These are phyloP conservation scores for Alcis repandata DNA, from an alignment of 2,888 invertebrate genomes.

Conservation along the genomic window DNA sequence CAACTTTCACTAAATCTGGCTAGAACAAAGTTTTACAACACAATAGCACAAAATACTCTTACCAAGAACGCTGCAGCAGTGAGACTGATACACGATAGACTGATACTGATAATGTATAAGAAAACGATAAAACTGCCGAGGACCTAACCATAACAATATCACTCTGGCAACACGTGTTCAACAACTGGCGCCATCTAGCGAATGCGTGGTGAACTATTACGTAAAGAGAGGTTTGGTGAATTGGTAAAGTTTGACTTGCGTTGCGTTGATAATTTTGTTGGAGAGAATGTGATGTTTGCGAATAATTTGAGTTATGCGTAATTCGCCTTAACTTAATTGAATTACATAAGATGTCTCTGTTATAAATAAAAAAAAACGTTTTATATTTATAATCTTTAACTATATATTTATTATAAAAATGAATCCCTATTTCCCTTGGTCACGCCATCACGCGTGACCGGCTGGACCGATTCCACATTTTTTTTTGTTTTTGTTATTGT, in stretches of 20 bases:
- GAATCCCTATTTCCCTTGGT: no score
- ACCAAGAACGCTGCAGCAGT: conserved; percentile 19
- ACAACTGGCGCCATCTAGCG: conserved; percentile 36
- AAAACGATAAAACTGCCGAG: conserved; percentile 24
- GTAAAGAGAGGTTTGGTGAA: not conserved
- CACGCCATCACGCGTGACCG: no score
- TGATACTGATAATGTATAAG: conserved; percentile 15
- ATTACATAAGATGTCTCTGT: conserved; percentile 11
- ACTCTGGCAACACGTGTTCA: conserved; percentile 23
- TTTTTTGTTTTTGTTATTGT: no score
- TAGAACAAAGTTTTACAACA: not conserved
- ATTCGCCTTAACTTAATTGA: not conserved
- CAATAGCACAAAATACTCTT: conserved; percentile 17
- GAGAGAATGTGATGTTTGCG: not conserved
- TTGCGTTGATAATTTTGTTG: no score
- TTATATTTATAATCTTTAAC: no score
- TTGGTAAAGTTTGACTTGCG: not conserved
- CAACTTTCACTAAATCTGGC: not conserved
- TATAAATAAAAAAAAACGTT: no score
- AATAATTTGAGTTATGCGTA: not conserved
- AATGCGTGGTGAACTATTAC: conserved; percentile 2
- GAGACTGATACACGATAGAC: conserved; percentile 22
- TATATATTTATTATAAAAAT: no score
- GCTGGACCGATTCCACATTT: no score
- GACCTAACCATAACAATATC: conserved; percentile 29